Evolutionary conservation across 2,113 vertebrate genomes (phyloP), one percentile per base, ranked within the genome.

Genomic region (Psilopogon haemacephalus): DNA sequence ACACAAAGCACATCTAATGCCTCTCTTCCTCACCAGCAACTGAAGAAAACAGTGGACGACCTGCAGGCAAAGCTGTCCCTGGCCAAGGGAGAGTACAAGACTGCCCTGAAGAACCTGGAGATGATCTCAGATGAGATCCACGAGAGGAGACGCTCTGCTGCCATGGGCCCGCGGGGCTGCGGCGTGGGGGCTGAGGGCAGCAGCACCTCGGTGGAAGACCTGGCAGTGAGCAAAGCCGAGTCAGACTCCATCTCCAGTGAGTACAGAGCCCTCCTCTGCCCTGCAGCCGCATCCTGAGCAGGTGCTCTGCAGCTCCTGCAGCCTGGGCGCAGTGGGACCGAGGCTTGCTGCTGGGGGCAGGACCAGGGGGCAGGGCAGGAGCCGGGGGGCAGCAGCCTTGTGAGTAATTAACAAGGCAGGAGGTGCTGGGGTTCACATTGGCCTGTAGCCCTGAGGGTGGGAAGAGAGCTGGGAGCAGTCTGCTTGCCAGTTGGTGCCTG

Each of bases 121-220:
- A 98, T 97, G 98, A 99, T 99, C 95, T 99, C 99, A 0, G 99
- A 99, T 10, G 99, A 99, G 98, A 99, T 99, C 93, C 99, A 99
- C 0, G 98, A 99, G 97, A 98, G 98, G 23, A 97, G 99, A 38
- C 97, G 98, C 6, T 98, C 95, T 74, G 97, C 97, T 2, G 95
- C 98, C 90, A 99, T 99, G 94, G 99, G 99, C 9, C 98, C 98
- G 1, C 98, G 99, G 35, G 99, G 98, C 10, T 97, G 98, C 1
- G 99, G 99, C 0, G 99, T 99, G 8, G 99, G 99, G 5, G 98
- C 99, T 0, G 99, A 99, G 94, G 98, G 98, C 3, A 98, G 97
- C 26, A 98, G 95, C 59, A 46, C 83, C 2, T 96, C 98, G 0
- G 97, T 94, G 30, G 99, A 99, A 69, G 98, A 98, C 82, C 88